Base-by-base conservation (phyloP, 2,888 invertebrate genomes). In the Caenorhabditis uteleia region DNA sequence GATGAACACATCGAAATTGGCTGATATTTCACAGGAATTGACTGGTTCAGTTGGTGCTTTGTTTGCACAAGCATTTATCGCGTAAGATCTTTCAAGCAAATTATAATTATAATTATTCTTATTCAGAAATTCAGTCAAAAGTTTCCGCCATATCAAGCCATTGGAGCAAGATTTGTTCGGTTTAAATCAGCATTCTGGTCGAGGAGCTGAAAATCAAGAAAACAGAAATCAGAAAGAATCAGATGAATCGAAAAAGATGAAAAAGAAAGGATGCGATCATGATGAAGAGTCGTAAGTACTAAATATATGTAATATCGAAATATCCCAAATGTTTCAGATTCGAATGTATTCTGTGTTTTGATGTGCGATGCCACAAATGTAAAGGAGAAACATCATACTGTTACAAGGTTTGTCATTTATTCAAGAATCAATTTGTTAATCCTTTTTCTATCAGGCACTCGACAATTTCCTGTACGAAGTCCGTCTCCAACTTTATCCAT, bases 401-500 rank as follows among this genome's bases (percentile, higher is more conserved):
- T 44, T 56, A 51, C 34, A 56, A 62, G 49, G 59, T 53, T 14
- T 14, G 26, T 42, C 16, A 26, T 26, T 14, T 6, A 20, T 18
- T 18, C 12, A 16, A 27, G 12, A 20, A 33, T 7, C 8, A 33
- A n/a, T 6, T 45, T 21, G 14, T 21, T 10, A 44, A 44, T 27
- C n/a, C 2, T n/a, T 42, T 14, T 23, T 48, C 26, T 50, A 40
- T 18, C 44, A 60, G 61, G 64, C 64, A 2, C 25, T 64, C 3
- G 57, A 64, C 49, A 57, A 64, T 20, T 64, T 64, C 34, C 50
- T 64, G 8, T 64, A 64, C 31, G 58, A 64, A 54, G 43, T 58
- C n/a, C 57, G 64, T 7, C 45, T 50, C 6, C 57, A 53, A 25
- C 45, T 64, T 6, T 64, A 46, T 26, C 57, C 58, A 5, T 42